Base-by-base conservation (phyloP, 92 coral and sea anemone genomes). In the Zoanthus sociatus region DNA sequence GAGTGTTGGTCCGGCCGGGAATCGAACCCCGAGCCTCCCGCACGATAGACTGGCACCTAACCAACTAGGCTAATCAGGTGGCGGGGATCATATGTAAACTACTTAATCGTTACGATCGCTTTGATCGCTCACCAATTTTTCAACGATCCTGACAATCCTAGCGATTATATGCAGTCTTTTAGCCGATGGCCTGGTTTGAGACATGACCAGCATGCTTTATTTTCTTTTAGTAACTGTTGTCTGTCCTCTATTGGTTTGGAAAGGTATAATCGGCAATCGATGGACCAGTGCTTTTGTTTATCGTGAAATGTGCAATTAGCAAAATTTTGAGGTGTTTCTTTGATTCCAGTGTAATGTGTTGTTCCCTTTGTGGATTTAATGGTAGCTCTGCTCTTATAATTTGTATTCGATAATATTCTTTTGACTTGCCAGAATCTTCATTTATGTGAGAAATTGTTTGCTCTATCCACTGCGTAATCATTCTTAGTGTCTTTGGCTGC, bases 161-260 rank as follows among this genome's bases (percentile, higher is more conserved):
- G 58, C 71, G 73, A 30, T n/a, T n/a, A n/a, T n/a, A n/a, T n/a
- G n/a, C 93, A 90, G 0, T 83, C 88, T 18, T 55, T 42, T 26
- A 75, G 16, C 0, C 72, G 56, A 61, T 90, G 88, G 42, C 93
- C 90, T 0, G 74, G 12, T 83, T 87, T 90, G 3, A 90, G 86
- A n/a, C 91, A 90, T 18, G 89, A 91, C 93, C 93, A 91, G 45
- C 91, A 91, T 9, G 93, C 93, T 63, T 76, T 56, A 58, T 83
- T 91, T 4, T 83, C 84, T n/a, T 87, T 91, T 16, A 87, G n/a
- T 9, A 91, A 0, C 11, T 77, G 78, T 32, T 42, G 10, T 32
- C 75, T 70, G 60, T 71, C 93, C 4, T 71, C 83, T 12, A 81
- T 37, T 47, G 91, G 9, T 55, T 83, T 91, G 1, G 91, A 48